Evolutionary conservation across 2,888 invertebrate species (phyloP).

Genomic region (Lepidochrysops patricia): DNA sequence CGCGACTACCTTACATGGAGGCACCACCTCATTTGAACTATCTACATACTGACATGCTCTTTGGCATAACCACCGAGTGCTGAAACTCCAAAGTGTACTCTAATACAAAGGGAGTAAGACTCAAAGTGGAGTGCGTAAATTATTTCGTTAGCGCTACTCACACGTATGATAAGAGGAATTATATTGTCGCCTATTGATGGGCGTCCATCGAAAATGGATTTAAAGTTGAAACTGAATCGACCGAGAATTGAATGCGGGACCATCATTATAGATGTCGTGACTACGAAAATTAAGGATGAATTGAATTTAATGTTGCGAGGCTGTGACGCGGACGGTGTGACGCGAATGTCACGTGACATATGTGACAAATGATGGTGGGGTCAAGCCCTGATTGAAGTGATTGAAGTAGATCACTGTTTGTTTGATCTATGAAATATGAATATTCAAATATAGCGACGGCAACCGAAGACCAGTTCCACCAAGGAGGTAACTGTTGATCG

Average conservation of each 20-base stretch:
- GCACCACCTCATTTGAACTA: constrained; percentile 26
- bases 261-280: constrained; percentile 56
- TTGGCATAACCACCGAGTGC: not conserved
- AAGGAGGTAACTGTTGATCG: too few relatives aligned
- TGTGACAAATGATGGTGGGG: not conserved
- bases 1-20: constrained; percentile 50
- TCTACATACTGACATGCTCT: constrained; percentile 17
- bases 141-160: not conserved
- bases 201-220: constrained; percentile 20
- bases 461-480: too few relatives aligned
- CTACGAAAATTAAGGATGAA: constrained; percentile 38
- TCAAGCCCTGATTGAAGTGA: not conserved
- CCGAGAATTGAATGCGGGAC: constrained; percentile 28
- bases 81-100: not conserved
- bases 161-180: constrained; percentile 27
- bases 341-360: constrained; percentile 19
- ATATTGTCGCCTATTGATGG: constrained; percentile 30
- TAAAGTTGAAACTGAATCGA: constrained; percentile 24
- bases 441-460: too few relatives aligned
- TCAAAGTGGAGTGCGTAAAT: not conserved
- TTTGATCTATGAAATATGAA: not conserved
- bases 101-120: not conserved
- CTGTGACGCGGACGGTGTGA: constrained; percentile 25
- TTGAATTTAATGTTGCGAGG: constrained; percentile 34
- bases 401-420: not conserved